These are phyloP conservation scores for Malthinus seriepunctatus DNA, from an alignment of 2,888 invertebrate species.

Conservation along the genomic window DNA sequence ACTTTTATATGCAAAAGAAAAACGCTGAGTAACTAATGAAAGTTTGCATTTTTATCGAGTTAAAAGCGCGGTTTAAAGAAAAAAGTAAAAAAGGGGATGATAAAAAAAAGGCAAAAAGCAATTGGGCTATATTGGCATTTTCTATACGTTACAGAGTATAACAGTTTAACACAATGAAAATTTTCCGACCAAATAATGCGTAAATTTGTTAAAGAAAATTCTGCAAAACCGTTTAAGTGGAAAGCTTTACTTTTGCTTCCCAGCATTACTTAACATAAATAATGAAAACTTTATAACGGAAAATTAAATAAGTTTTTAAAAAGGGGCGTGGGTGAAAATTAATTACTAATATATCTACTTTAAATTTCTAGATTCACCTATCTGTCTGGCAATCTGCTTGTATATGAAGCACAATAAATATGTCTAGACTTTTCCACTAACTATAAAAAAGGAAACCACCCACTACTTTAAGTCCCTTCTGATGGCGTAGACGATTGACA, in stretches of 20 bases:
- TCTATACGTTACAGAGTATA: conserved; percentile 14
- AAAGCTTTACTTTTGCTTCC: not conserved
- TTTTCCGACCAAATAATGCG: conserved; percentile 21
- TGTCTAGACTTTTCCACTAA: too few relatives aligned
- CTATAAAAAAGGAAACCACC: too few relatives aligned
- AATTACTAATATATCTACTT: too few relatives aligned
- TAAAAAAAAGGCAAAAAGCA: conserved; percentile 10
- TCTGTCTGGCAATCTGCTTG: too few relatives aligned
- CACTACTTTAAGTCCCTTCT: too few relatives aligned
- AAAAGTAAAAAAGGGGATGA: conserved; percentile 1
- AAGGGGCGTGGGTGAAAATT: too few relatives aligned
- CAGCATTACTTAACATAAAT: not conserved
- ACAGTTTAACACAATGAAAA: conserved; percentile 18
- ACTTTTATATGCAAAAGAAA: conserved; percentile 1
- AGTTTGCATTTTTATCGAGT: conserved; percentile 11
- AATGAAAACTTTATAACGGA: not conserved
- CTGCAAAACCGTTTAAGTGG: conserved; percentile 20
- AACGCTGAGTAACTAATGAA: conserved; percentile 11
- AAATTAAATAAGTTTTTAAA: not conserved
- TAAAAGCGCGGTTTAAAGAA: conserved; percentile 1
- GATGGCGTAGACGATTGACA: too few relatives aligned
- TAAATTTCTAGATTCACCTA: too few relatives aligned
- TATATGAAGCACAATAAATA: too few relatives aligned
- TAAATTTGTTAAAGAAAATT: conserved; percentile 25
- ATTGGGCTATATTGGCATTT: conserved; percentile 12